Evolutionary conservation across 2,888 invertebrate genomes (phyloP).

Genomic region (Deilephila elpenor): DNA sequence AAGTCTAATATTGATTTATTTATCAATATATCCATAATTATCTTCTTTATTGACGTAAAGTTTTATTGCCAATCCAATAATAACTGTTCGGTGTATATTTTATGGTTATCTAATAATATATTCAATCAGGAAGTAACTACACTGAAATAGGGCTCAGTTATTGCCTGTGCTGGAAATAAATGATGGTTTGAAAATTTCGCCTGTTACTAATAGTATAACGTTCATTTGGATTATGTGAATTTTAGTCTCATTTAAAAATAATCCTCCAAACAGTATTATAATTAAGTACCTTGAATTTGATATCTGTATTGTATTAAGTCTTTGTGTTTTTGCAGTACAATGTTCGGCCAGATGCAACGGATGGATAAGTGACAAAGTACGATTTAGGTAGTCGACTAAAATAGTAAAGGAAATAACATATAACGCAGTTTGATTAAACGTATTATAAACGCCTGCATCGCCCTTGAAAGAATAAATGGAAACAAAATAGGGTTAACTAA

Average conservation of each 20-base stretch:
- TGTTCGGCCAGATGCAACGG: too few relatives aligned
- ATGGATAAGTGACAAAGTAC: too few relatives aligned
- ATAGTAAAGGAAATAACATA: neutral
- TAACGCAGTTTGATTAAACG: neutral
- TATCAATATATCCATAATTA: constrained; percentile 6
- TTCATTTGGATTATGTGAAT: too few relatives aligned
- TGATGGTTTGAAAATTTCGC: neutral
- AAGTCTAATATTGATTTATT: neutral
- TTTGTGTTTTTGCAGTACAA: too few relatives aligned
- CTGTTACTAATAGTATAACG: neutral
- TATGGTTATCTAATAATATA: too few relatives aligned
- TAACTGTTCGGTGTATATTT: neutral
- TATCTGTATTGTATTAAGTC: too few relatives aligned
- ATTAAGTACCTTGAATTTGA: too few relatives aligned
- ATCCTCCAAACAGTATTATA: too few relatives aligned
- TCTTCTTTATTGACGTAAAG: neutral
- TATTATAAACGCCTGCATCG: neutral
- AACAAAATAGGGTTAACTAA: neutral
- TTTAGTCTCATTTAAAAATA: too few relatives aligned
- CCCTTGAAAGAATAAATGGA: constrained; percentile 4
- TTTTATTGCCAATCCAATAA: neutral
- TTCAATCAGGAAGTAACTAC: neutral
- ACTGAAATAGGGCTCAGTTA: neutral
- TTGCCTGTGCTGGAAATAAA: neutral
- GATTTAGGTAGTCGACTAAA: neutral